Evolutionary conservation across 2,113 vertebrate species (phyloP).

Genomic region (Stictonetta naevosa): DNA sequence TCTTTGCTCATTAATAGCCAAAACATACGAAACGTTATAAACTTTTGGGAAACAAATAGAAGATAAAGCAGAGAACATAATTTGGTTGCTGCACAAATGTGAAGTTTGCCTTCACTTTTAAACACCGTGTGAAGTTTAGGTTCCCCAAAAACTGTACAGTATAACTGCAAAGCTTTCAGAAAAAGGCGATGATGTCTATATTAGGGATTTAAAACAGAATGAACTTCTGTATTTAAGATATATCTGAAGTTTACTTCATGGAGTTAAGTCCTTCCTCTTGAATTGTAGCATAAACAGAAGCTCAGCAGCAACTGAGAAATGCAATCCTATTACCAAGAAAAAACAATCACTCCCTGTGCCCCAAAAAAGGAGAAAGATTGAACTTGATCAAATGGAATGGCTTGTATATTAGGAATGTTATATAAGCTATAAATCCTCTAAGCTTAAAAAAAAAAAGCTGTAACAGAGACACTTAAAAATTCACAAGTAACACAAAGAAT

Average conservation of each 20-base stretch:
- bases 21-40: background rate
- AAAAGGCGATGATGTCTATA: background rate
- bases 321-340: background rate
- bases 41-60: background rate
- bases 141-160: background rate
- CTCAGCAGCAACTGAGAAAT: background rate
- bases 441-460: background rate
- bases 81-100: background rate
- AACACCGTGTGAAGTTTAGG: background rate
- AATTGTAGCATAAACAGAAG: background rate
- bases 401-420: background rate
- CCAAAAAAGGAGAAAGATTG: background rate
- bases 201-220: background rate
- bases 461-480: background rate
- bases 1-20: background rate
- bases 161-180: background rate
- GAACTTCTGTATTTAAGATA: background rate
- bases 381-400: background rate
- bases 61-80: background rate
- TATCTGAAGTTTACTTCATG: rapidly evolving
- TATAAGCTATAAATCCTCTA: background rate
- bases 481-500: background rate
- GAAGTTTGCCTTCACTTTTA: background rate
- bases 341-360: background rate
- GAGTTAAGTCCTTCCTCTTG: background rate